These are phyloP conservation scores for Drosophila lacteicornis DNA, from an alignment of 1,140 invertebrate species.

Conservation along the genomic window DNA sequence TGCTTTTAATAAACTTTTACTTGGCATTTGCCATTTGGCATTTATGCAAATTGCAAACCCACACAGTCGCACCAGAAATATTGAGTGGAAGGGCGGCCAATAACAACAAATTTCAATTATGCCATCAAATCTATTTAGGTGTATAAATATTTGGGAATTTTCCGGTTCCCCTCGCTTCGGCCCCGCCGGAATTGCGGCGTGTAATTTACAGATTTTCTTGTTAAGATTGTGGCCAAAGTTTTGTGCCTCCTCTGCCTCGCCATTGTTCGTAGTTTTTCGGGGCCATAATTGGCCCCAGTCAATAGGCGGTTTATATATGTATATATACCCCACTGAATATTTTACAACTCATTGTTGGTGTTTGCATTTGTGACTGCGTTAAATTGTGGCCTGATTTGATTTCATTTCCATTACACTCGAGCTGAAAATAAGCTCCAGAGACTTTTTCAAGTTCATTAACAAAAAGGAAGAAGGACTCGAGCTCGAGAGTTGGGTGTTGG, in stretches of 20 bases:
- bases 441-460: constrained; percentile 68
- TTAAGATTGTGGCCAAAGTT: constrained; percentile 77
- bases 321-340: constrained; percentile 23
- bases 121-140: constrained; percentile 83
- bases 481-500: constrained; percentile 24
- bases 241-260: constrained; percentile 3
- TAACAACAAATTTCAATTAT: constrained; percentile 82
- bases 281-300: constrained; percentile 73
- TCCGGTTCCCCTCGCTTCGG: constrained; percentile 21
- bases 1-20: constrained; percentile 78
- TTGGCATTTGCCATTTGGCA: constrained; percentile 60
- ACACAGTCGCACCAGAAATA: constrained; percentile 26
- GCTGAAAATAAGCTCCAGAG: constrained; percentile 18
- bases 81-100: constrained; percentile 40
- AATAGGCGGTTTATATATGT: constrained; percentile 48
- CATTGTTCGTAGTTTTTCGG: constrained; percentile 45
- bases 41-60: constrained; percentile 72
- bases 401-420: constrained; percentile 68
- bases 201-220: constrained; percentile 82
- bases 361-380: constrained; percentile 46
- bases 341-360: constrained; percentile 46
- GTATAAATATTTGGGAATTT: constrained; percentile 80
- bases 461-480: constrained; percentile 37
- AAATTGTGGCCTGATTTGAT: constrained; percentile 61
- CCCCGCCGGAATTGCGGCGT: constrained; percentile 48